Base-by-base conservation (phyloP, 2,888 invertebrate species). In the Heterodera filipjevi region DNA sequence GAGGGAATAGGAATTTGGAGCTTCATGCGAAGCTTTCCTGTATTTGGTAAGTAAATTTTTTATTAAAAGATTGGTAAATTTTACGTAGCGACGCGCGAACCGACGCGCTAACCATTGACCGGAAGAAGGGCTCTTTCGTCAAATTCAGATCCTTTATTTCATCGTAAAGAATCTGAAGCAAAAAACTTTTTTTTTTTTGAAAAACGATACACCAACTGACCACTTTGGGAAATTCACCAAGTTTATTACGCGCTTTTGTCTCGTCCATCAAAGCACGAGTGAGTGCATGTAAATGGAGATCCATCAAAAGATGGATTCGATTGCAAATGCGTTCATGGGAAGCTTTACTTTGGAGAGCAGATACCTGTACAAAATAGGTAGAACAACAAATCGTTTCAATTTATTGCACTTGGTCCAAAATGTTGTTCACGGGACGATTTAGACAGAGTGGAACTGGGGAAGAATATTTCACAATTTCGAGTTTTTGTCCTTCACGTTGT, bases 371-470 rank as follows among this genome's bases (percentile, higher is more conserved):
- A 32, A 44, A 30, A 30, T 19, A 3, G 49, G n/a, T n/a, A 10
- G 22, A 75, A n/a, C 3, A 39, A 14, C 14, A 22, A 12, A 76
- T 22, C 12, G 2, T 66, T 12, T 2, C 12, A 10, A 10, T n/a
- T 6, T n/a, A n/a, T 71, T 49, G 32, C 14, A 87, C 87, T 80
- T 89, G 89, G 80, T 89, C 89, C 71, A 90, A 81, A 76, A 90
- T 86, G 79, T 88, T 87, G 79, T 90, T 89, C 70, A 89, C 86
- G 30, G 90, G 90, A 73, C 88, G 87, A 82, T 90, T 90, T 70
- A 90, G 84, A 59, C 85, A 81, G 12, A 89, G 84, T 6, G 85
- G 81, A 46, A 84, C 84, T 2, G 89, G 89, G 10, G 84, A 82
- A 32, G 85, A 85, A 71, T 83, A 82, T 78, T 89, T 89, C 39